Percentiles rank a stretch among this genome's conserved stretches.
Evolutionary conservation across 92 coral and sea anemone genomes (phyloP).

Genomic region (Chrysogorgia sp.): DNA sequence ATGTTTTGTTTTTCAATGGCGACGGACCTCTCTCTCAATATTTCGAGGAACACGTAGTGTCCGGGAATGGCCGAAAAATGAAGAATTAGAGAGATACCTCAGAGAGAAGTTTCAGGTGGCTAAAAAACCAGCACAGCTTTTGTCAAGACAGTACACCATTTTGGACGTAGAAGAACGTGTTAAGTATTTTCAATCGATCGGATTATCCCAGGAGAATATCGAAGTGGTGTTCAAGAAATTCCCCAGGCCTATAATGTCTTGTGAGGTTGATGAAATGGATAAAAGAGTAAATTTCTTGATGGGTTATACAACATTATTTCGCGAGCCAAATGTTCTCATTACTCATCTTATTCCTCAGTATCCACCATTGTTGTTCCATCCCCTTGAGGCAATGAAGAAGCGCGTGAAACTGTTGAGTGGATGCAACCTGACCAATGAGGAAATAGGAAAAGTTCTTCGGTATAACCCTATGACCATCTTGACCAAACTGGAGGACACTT

Average conservation of each 20-base stretch:
- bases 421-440: slow-evolving; percentile 31
- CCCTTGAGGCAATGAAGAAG: slow-evolving; percentile 11
- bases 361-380: slow-evolving; percentile 12
- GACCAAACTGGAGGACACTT: slow-evolving; percentile 27
- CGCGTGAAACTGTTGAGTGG: slow-evolving; percentile 4
- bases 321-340: slow-evolving; percentile 28
- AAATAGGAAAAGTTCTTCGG: slow-evolving; percentile 30
- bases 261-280: slow-evolving; percentile 26
- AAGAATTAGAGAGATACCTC: slow-evolving; percentile 11
- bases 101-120: slow-evolving; percentile 16
- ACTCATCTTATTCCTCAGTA: slow-evolving; percentile 38
- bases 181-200: slow-evolving; percentile 29
- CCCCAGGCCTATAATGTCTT: slow-evolving; percentile 25
- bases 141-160: slow-evolving; percentile 3
- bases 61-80: background rate
- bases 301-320: slow-evolving; percentile 21
- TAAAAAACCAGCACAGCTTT: background rate
- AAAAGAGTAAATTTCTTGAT: slow-evolving; percentile 18
- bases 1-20: slow-evolving; percentile 6
- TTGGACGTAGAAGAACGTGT: slow-evolving; percentile 16
- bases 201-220: slow-evolving; percentile 19
- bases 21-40: background rate
- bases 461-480: slow-evolving; percentile 35
- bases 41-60: slow-evolving; percentile 25
- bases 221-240: slow-evolving; percentile 18